Base-by-base conservation (phyloP, 2,888 invertebrate species). In the Brachypterus glaber region DNA sequence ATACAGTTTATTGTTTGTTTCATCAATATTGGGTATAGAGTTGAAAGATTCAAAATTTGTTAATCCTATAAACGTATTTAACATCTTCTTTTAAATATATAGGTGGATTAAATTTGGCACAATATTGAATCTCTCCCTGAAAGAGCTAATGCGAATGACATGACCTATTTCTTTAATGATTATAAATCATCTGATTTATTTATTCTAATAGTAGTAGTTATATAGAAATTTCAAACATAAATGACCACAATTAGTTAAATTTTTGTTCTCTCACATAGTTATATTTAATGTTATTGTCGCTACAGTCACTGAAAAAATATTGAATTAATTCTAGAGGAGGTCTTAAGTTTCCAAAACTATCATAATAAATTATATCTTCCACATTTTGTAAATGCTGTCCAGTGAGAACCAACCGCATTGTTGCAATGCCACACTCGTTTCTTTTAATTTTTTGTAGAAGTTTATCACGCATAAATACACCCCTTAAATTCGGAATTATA, bases 11-110 rank as follows among this genome's bases (percentile, higher is more conserved):
- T 57, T 59, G 39, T 60, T 55, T 27, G 33, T 41, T 11, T 40
- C 37, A 45, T 61, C 55, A 2, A 61, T 48, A 43, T 62, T 60
- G 2, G 55, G 54, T 36, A 58, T 52, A 4, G 51, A 45, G 39
- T 53, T 50, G 30, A 49, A 55, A 8, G 55, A 51, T 32, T 52
- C 37, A 8, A 57, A 45, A 40, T 55, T 51, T 12, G 56, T 43
- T 7, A 55, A 42, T 3, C 53, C 54, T 12, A 55, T 47, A n/a
- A 32, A 39, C 44, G 39, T 54, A 54, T 17, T 50, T 43, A 30
- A 46, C 41, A n/a, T 35, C 30, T 13, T 34, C 18, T 3, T 37
- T 40, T 9, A 53, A 38, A 31, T 51, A 45, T 29, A 52, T 48
- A 1, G 47, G 43, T 11, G 48, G 48, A 41, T 49, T 53, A 37